phyloP scores from a whole-genome alignment of 2,888 invertebrate genomes.

The Leptinotarsa rubiginosa region DNA sequence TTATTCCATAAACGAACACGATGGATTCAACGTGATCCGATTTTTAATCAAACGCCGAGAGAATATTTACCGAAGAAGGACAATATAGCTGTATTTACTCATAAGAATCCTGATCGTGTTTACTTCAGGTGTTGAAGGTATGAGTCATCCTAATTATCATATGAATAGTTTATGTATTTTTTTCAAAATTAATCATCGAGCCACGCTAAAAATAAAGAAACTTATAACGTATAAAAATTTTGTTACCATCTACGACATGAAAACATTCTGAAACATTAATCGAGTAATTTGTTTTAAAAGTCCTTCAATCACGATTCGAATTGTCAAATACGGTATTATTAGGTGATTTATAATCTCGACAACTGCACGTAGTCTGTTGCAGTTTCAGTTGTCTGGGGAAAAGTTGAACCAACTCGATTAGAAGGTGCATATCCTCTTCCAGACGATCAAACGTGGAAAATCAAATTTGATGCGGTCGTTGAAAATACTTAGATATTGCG shows the following conservation, averaged over 20 bases:
- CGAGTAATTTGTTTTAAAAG: constrained; percentile 10
- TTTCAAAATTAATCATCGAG: neutral
- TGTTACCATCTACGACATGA: neutral
- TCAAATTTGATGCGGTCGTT: neutral
- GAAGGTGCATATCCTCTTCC: constrained; percentile 4
- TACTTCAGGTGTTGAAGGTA: constrained; percentile 7
- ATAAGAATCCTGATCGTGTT: constrained; percentile 12
- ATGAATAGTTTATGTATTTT: constrained; percentile 6
- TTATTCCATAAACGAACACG: neutral
- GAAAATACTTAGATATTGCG: neutral
- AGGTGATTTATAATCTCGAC: constrained; percentile 32
- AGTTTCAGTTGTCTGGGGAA: neutral
- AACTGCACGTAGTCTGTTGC: constrained; percentile 11
- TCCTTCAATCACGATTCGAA: constrained; percentile 26
- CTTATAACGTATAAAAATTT: no score
- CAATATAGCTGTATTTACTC: constrained; percentile 5
- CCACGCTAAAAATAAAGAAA: constrained; percentile 7
- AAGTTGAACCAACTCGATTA: neutral
- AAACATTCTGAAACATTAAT: neutral
- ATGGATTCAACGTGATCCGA: neutral
- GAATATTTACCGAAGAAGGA: constrained; percentile 7
- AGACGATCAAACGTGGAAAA: constrained; percentile 2
- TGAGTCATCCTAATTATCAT: constrained; percentile 9
- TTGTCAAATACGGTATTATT: constrained; percentile 34
- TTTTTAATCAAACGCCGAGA: neutral